Evolutionary conservation across 2,888 invertebrate species (phyloP).

Genomic region (Orchesellides sinensis): DNA sequence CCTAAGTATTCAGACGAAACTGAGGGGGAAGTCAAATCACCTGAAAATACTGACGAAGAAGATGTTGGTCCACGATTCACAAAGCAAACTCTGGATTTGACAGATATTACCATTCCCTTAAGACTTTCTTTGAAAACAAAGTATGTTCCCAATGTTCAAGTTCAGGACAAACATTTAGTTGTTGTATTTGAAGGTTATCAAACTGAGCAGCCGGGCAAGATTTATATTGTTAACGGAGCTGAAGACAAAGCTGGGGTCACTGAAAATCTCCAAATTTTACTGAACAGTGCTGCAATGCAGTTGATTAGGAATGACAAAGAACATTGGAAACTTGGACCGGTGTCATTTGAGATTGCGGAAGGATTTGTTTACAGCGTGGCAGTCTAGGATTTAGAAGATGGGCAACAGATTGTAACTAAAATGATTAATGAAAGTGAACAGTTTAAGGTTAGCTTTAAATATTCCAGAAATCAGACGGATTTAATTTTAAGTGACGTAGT

Average conservation of each 20-base stretch:
- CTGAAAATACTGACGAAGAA: neutral
- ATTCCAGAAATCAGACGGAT: too few relatives aligned
- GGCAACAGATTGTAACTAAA: too few relatives aligned
- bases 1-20: conserved; percentile 13
- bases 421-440: too few relatives aligned
- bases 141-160: conserved; percentile 16
- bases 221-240: conserved; percentile 18
- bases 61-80: neutral
- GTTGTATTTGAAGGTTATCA: neutral
- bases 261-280: conserved; percentile 10
- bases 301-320: too few relatives aligned
- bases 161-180: neutral
- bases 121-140: conserved; percentile 3
- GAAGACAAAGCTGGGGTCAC: neutral
- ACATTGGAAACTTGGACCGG: too few relatives aligned
- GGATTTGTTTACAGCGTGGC: too few relatives aligned
- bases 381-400: too few relatives aligned
- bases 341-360: too few relatives aligned
- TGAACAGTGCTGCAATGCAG: conserved; percentile 16
- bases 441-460: too few relatives aligned
- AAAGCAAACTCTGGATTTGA: conserved; percentile 36
- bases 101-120: conserved; percentile 27
- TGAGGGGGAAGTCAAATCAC: neutral
- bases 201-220: conserved; percentile 6
- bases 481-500: too few relatives aligned